Conservation (phyloP, 2,113 vertebrate species). For the Sylvilagus bachmani region DNA sequence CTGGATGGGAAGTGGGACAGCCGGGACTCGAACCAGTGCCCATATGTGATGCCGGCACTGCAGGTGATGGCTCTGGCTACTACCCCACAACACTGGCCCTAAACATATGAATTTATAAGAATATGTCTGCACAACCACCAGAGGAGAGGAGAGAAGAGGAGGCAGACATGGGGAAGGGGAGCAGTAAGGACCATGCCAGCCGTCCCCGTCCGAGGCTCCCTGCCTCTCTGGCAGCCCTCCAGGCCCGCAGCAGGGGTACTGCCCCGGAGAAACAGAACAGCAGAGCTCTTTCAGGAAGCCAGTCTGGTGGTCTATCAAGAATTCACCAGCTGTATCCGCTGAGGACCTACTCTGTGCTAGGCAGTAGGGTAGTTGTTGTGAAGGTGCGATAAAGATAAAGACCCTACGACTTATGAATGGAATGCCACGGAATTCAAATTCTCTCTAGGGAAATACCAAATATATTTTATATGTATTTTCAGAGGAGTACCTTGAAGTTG, state of each 20-base stretch:
- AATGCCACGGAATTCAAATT: background rate
- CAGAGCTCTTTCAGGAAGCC: background rate
- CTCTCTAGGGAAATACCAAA: background rate
- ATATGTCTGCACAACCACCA: background rate
- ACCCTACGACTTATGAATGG: background rate
- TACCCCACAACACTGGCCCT: background rate
- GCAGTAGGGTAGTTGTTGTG: background rate
- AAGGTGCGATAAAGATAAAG: background rate
- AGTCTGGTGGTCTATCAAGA: background rate
- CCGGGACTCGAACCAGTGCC: too few species aligned
- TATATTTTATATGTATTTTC: background rate
- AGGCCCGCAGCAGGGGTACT: background rate
- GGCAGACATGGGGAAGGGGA: background rate
- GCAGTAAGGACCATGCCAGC: background rate
- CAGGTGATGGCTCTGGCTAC: too few species aligned
- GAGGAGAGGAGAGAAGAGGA: background rate
- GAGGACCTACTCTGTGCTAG: background rate
- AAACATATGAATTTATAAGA: background rate
- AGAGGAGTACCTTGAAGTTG: background rate
- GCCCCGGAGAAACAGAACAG: background rate
- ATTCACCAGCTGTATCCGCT: background rate
- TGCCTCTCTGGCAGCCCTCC: background rate
- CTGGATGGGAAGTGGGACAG: too few species aligned
- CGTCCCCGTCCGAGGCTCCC: background rate
- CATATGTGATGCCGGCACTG: too few species aligned